Evolutionary conservation across 2,888 invertebrate genomes (phyloP), one percentile per base, ranked within the genome.

Genomic region (Incurvaria masculella): DNA sequence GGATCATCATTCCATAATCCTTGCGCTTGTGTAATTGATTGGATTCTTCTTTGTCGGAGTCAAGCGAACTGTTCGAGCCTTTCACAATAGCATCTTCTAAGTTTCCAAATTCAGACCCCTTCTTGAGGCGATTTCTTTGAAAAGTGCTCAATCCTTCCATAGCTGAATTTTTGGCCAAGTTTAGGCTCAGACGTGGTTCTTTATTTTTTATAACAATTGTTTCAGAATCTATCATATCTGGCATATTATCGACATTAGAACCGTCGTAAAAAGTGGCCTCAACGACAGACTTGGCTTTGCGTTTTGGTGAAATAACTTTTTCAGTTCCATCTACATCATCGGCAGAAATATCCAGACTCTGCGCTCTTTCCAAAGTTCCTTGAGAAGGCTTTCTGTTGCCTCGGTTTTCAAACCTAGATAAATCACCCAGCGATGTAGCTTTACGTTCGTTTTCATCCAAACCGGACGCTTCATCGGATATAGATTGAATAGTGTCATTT

Each of bases 361-460:
- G 89, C 1, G 91, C 90, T 53, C 91, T 76, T 68, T 91, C 91
- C 47, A 88, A 65, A 10, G 85, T 86, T 2, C 85, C 84, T 2
- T 79, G 69, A 2, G 80, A 64, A 8, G 79, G 74, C 51, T 76
- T 72, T 53, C 63, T 78, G 19, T 72, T 76, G 38, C 74, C 55
- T 57, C 72, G 65, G 10, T 75, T 51, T 59, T 79, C 75, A 52
- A 90, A 85, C 61, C 86, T 84, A 0, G 89, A 89, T 45, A 91
- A 69, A 66, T 91, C 91, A 1, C 90, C 91, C 2, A 91, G 75
- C 33, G 90, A 91, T 1, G 90, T 87, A 2, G 91, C 89, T 69
- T 87, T 88, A 17, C 90, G 72, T 60, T 84, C 84, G 53, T 85
- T 85, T 45, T 84, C 83, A 52, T 81, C 81, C 49, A 72, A 64